phyloP scores from a whole-genome alignment of 2,797 vertebrate species.

The Microtus californicus region DNA sequence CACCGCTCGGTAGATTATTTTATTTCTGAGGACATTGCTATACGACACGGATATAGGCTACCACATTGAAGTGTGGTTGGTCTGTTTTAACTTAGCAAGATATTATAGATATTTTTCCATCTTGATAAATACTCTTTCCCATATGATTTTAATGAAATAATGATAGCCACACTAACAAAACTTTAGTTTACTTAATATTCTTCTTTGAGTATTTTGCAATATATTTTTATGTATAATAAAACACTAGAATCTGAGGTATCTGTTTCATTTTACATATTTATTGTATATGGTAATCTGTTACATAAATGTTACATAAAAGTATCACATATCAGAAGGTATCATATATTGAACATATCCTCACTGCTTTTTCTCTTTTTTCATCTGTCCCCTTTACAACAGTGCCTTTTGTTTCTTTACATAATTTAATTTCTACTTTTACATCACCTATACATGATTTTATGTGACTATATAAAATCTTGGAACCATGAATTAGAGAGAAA shows the following conservation, averaged over 20 bases:
- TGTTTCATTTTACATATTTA: not conserved
- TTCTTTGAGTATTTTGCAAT: not conserved
- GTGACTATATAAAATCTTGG: not conserved
- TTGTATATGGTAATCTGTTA: too few relatives aligned
- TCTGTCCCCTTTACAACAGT: not conserved
- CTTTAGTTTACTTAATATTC: not conserved
- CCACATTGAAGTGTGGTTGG: not conserved
- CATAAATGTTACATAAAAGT: not conserved
- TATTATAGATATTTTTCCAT: not conserved
- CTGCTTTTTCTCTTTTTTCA: not conserved
- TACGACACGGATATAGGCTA: not conserved
- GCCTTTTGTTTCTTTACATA: not conserved
- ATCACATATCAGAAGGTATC: not conserved
- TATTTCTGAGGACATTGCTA: not conserved
- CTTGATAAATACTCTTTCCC: conserved; percentile 34
- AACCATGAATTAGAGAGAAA: not conserved
- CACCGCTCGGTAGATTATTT: not conserved
- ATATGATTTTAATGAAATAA: not conserved
- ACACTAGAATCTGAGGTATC: not conserved
- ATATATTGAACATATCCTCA: not conserved
- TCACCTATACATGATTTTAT: not conserved
- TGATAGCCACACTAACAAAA: not conserved
- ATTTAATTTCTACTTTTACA: not conserved
- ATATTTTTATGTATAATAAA: not conserved
- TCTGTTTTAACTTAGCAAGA: conserved; percentile 34